Evolutionary conservation across 2,113 vertebrate species (phyloP), one percentile per base, ranked within the genome.

Genomic region (Poecile atricapillus): DNA sequence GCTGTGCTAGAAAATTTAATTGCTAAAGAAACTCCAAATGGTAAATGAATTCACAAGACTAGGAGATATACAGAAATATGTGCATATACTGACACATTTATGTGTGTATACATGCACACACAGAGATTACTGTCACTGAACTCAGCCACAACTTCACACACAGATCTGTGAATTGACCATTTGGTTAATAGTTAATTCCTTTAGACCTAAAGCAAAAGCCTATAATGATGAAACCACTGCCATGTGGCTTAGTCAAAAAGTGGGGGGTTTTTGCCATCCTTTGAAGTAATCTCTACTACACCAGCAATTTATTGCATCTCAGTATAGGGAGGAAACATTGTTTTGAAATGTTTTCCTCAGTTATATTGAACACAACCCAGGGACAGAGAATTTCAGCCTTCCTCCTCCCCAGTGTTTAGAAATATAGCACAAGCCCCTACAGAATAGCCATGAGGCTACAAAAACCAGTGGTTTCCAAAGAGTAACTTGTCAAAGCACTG

Each of bases 261-360:
- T 9, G 11, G 15, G 30, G 2, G 3, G 0, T 0, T 0, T 10
- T 50, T 65, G 13, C 22, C 30, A 24, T 50, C 11, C 10, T 50
- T 27, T 30, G 8, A 56, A 31, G 11, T 12, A 67, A 35, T 16
- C n/a, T 63, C 15, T 46, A 28, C 22, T 63, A 52, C 35, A 64
- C 5, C 23, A 53, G 13, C 3, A 83, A 46, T 27, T 50, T 35
- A 55, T 3, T 67, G 16, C 7, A 8, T 31, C 41, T 74, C 33
- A 46, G 1, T 23, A 18, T 2, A 73, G 13, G 9, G 10, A 64
- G 43, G 47, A 82, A 87, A 63, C 4, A 31, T 0, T 59, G 6
- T 8, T 33, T 30, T 35, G 15, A 41, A 37, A 2, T 35, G 41
- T 83, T 65, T 35, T 59, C 31, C 43, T 59, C 47, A 28, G 15